These are phyloP conservation scores for Epinephelus awoara DNA, from an alignment of 2,797 vertebrate genomes.

Conservation along the genomic window DNA sequence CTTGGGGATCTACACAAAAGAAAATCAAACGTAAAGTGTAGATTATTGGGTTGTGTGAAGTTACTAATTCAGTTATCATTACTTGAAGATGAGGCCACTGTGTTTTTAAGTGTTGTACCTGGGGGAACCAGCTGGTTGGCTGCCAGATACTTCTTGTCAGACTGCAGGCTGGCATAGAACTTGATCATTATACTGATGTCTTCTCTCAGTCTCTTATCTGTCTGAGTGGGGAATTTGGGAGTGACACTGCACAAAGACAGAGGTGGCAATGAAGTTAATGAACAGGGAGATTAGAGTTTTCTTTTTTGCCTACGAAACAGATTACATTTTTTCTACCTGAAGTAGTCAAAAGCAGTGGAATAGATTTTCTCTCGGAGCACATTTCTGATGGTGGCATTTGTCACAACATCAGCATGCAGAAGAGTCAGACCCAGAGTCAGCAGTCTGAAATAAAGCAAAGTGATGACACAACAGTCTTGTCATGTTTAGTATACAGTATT, in stretches of 20 bases:
- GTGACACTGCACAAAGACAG: conserved; percentile 83
- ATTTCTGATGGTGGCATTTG: conserved; percentile 94
- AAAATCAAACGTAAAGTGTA: not conserved
- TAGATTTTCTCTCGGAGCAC: conserved; percentile 98
- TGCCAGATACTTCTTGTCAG: conserved; percentile 97
- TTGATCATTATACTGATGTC: conserved; percentile 97
- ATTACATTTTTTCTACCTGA: conserved; percentile 86
- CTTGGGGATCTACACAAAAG: conserved; percentile 91
- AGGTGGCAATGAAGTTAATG: not conserved
- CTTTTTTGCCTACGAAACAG: not conserved
- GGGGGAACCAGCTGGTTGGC: conserved; percentile 94
- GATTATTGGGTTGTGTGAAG: not conserved
- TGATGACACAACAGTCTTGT: not conserved
- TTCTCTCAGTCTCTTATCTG: conserved; percentile 93
- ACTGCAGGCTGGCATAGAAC: conserved; percentile 97
- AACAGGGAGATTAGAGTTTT: not conserved
- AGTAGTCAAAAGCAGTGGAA: conserved; percentile 97
- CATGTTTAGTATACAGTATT: not conserved
- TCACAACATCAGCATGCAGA: conserved; percentile 95
- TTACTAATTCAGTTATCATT: not conserved
- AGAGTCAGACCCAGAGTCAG: conserved; percentile 93
- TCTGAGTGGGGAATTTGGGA: conserved; percentile 95
- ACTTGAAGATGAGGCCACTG: not conserved
- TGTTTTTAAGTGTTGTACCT: conserved; percentile 78
- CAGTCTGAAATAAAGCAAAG: conserved; percentile 81